Percentiles rank a stretch among this genome's conserved stretches.
phyloP scores from a whole-genome alignment of 2,797 vertebrate genomes.

The Delichon dasypus region DNA sequence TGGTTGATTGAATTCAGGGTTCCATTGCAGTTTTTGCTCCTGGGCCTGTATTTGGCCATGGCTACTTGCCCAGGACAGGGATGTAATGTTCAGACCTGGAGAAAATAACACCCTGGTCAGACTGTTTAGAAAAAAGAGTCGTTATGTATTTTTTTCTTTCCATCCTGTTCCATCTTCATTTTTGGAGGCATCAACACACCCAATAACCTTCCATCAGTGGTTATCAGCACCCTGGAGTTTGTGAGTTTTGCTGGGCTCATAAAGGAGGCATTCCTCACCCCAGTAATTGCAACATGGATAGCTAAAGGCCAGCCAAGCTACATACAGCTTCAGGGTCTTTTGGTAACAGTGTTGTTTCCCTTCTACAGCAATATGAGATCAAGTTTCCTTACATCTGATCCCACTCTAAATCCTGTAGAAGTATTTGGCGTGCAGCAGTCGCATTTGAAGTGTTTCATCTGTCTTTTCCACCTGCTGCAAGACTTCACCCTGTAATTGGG shows the following conservation, averaged over 20 bases:
- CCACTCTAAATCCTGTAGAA: neutral
- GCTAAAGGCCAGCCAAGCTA: neutral
- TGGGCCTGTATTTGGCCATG: neutral
- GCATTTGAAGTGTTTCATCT: neutral
- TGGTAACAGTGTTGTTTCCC: neutral
- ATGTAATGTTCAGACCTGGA: neutral
- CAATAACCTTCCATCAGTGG: neutral
- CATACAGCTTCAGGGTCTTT: accelerated
- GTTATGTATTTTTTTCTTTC: neutral
- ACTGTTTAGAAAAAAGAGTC: neutral
- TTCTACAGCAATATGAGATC: neutral
- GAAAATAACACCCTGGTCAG: neutral
- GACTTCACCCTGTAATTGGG: neutral
- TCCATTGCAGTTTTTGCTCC: neutral
- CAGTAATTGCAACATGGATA: accelerated
- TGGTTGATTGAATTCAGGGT: neutral
- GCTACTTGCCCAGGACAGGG: neutral
- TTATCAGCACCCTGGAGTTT: neutral
- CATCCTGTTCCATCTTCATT: neutral
- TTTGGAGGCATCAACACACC: neutral
- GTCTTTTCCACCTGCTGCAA: neutral
- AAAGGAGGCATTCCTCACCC: neutral
- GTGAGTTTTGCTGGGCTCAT: neutral
- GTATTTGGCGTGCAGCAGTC: neutral
- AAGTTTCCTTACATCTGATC: neutral